phyloP scores from a whole-genome alignment of 2,888 invertebrate species.

The Clistopyga incitator region DNA sequence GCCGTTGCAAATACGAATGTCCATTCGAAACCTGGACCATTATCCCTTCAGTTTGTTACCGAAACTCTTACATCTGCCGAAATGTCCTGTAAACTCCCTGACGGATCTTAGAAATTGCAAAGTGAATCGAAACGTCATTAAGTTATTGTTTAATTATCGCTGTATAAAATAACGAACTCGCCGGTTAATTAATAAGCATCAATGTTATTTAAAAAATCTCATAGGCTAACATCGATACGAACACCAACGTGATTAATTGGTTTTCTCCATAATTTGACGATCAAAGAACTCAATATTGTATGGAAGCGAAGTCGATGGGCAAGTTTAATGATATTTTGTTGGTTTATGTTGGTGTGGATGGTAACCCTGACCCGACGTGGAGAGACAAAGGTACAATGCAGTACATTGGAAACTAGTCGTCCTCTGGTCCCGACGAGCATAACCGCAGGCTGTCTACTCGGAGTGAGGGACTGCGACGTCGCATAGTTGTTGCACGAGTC shows the following conservation, averaged over 20 bases:
- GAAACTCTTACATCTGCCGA: background rate
- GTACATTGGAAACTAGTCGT: slow-evolving; percentile 51
- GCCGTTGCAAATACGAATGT: background rate
- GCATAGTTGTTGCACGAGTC: slow-evolving; percentile 78
- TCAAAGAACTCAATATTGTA: background rate
- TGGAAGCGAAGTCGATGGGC: slow-evolving; percentile 18
- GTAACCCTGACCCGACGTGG: slow-evolving; percentile 20
- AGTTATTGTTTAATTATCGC: too few species aligned
- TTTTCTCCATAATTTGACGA: too few species aligned
- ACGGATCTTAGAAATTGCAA: background rate
- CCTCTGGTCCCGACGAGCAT: slow-evolving; percentile 76
- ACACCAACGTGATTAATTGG: too few species aligned
- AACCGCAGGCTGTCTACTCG: slow-evolving; percentile 79
- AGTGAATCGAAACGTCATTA: background rate
- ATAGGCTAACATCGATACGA: too few species aligned
- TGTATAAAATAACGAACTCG: too few species aligned
- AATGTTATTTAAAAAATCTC: too few species aligned
- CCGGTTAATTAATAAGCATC: too few species aligned
- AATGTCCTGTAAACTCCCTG: background rate
- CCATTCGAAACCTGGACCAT: background rate
- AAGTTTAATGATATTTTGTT: slow-evolving; percentile 47
- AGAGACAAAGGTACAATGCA: slow-evolving; percentile 31
- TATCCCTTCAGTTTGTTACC: slow-evolving; percentile 8
- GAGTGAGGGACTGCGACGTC: slow-evolving; percentile 79
- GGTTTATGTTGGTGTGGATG: slow-evolving; percentile 1